phyloP scores from a whole-genome alignment of 2,888 invertebrate species.

The Tachina lurida region DNA sequence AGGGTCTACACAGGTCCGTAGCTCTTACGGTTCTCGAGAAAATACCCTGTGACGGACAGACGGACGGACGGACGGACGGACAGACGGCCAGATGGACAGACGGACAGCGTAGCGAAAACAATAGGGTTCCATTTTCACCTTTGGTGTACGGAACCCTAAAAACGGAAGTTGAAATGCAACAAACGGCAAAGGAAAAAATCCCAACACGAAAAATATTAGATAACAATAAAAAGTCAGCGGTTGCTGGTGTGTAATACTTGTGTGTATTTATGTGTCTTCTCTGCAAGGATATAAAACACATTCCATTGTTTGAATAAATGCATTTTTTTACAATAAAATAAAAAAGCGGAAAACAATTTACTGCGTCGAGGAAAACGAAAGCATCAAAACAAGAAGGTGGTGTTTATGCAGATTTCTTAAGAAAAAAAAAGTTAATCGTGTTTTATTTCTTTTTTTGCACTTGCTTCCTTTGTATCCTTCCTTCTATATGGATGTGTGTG shows the following conservation, averaged over 20 bases:
- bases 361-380: constrained; percentile 10
- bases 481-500: too few species aligned
- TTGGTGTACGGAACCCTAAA: not conserved
- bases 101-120: too few species aligned
- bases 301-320: constrained; percentile 43
- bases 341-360: constrained; percentile 57
- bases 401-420: constrained; percentile 28
- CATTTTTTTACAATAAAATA: constrained; percentile 24
- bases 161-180: constrained; percentile 41
- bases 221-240: constrained; percentile 42
- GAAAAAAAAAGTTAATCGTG: constrained; percentile 6
- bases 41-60: too few species aligned
- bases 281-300: constrained; percentile 11
- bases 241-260: not conserved
- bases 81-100: too few species aligned
- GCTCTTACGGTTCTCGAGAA: too few species aligned
- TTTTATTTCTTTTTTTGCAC: not conserved
- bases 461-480: not conserved
- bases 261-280: not conserved
- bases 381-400: constrained; percentile 8
- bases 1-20: too few species aligned
- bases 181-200: not conserved
- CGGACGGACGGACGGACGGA: too few species aligned
- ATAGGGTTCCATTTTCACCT: too few species aligned
- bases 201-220: constrained; percentile 23